These are phyloP conservation scores for Hesperia comma DNA, from an alignment of 2,888 invertebrate genomes.

Conservation along the genomic window DNA sequence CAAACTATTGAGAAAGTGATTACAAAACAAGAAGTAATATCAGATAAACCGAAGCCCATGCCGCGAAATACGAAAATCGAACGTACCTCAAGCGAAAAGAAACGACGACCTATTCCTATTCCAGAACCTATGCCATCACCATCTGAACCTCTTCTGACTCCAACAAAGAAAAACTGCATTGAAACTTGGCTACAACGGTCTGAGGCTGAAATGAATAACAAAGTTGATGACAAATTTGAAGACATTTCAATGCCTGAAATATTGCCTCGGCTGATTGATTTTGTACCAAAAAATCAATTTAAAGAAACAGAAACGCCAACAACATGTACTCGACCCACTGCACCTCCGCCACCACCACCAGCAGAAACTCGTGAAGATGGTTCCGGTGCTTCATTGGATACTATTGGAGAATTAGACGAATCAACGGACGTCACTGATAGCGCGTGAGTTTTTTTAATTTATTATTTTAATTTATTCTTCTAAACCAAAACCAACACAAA, in stretches of 20 bases:
- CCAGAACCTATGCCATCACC: conserved; percentile 62
- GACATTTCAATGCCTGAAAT: conserved; percentile 71
- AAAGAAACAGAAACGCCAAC: conserved; percentile 59
- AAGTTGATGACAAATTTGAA: conserved; percentile 68
- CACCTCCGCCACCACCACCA: conserved; percentile 72
- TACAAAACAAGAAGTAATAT: conserved; percentile 59
- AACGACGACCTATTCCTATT: conserved; percentile 62
- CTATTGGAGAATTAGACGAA: conserved; percentile 89
- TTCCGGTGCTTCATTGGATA: conserved; percentile 85
- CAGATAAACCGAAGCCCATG: conserved; percentile 83
- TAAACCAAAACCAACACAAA: not conserved
- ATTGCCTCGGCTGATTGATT: conserved; percentile 88
- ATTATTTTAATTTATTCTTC: not conserved
- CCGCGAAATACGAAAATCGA: conserved; percentile 80
- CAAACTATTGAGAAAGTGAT: conserved; percentile 52
- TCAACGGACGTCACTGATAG: conserved; percentile 74
- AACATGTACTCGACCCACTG: conserved; percentile 63
- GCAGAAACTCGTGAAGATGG: conserved; percentile 81
- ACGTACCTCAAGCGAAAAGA: conserved; percentile 70
- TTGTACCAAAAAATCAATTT: conserved; percentile 86
- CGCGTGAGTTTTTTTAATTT: conserved; percentile 61
- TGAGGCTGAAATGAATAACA: conserved; percentile 78
- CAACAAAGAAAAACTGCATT: conserved; percentile 78
- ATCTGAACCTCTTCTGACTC: conserved; percentile 70
- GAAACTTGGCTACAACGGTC: conserved; percentile 79